Evolutionary conservation across 2,113 vertebrate genomes (phyloP), one percentile per base, ranked within the genome.

Genomic region (Pygathrix nemaeus): DNA sequence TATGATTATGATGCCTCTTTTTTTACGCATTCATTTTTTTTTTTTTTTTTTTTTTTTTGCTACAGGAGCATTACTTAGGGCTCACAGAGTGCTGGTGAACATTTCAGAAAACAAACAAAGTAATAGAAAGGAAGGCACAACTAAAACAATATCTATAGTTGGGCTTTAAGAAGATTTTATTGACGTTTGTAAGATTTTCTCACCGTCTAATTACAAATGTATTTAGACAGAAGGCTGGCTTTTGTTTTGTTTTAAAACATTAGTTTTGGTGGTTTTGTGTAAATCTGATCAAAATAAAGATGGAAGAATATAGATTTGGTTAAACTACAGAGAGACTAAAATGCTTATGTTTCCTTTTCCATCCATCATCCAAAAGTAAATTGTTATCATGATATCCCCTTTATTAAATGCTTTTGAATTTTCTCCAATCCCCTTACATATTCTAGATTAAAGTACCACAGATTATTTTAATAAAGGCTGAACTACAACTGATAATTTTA

Each of bases 401-500:
- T 93, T 76, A 90, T 81, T 64, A 35, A 64, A 45, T 76, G 23
- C 38, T n/a, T 43, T 88, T 72, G 43, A 80, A 87, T 88, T 96
- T 94, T 90, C 50, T 78, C 68, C 23, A 93, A 30, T 68, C 9
- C 18, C 61, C 43, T 97, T 68, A 73, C 14, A 52, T 89, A 92
- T 40, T 92, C 32, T 76, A 95, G 94, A 68, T 96, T 96, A 83
- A 92, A 73, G 14, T 73, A 32, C 17, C 25, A 75, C 75, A 92
- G 38, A 72, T 97, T 84, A 93, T 73, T 94, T 96, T 90, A 94
- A 70, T 88, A 70, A 87, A 84, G 57, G 5, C 10, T 61, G 75
- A 94, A 55, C 16, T 92, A 93, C 66, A 95, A 61, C 8, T 55
- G 38, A 59, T 25, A 82, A 84, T 88, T 43, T 75, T 78, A n/a